These are phyloP conservation scores for Drosophila melanica DNA, from an alignment of 1,140 invertebrate species.

Conservation along the genomic window DNA sequence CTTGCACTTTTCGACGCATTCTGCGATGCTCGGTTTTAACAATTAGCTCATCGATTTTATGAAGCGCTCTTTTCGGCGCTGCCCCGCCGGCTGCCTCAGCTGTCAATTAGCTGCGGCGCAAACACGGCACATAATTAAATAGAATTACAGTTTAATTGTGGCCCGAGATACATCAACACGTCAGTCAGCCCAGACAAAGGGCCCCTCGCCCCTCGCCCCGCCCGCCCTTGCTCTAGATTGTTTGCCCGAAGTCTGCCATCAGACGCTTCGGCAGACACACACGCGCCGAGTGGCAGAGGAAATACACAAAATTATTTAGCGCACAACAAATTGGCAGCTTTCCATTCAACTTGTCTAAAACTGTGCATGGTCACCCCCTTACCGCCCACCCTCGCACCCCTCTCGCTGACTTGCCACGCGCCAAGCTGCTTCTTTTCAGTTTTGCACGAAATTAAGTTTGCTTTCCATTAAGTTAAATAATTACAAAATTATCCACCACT, in stretches of 20 bases:
- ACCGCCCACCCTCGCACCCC: not conserved
- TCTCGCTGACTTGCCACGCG: constrained; percentile 19
- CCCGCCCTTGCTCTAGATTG: not conserved
- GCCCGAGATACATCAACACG: constrained; percentile 60
- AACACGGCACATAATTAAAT: constrained; percentile 66
- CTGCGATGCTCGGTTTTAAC: constrained; percentile 33
- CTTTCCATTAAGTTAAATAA: constrained; percentile 83
- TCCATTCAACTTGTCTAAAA: constrained; percentile 57
- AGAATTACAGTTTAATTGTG: constrained; percentile 70
- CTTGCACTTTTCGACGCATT: constrained; percentile 56
- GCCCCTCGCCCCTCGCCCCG: not conserved
- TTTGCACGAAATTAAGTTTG: constrained; percentile 76
- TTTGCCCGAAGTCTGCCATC: constrained; percentile 40
- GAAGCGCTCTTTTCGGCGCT: constrained; percentile 34
- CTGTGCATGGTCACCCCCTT: constrained; percentile 19
- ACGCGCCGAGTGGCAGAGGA: not conserved
- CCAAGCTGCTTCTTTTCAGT: constrained; percentile 50
- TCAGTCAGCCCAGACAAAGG: constrained; percentile 32
- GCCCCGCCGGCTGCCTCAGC: constrained; percentile 22
- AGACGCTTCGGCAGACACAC: constrained; percentile 37
- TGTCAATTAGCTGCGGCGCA: constrained; percentile 62
- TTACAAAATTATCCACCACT: constrained; percentile 76
- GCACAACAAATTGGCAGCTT: constrained; percentile 58
- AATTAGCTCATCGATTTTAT: constrained; percentile 59
- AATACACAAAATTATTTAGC: constrained; percentile 45